These are phyloP conservation scores for Hephaestus fuliginosus DNA, from an alignment of 2,797 vertebrate genomes.

Conservation along the genomic window DNA sequence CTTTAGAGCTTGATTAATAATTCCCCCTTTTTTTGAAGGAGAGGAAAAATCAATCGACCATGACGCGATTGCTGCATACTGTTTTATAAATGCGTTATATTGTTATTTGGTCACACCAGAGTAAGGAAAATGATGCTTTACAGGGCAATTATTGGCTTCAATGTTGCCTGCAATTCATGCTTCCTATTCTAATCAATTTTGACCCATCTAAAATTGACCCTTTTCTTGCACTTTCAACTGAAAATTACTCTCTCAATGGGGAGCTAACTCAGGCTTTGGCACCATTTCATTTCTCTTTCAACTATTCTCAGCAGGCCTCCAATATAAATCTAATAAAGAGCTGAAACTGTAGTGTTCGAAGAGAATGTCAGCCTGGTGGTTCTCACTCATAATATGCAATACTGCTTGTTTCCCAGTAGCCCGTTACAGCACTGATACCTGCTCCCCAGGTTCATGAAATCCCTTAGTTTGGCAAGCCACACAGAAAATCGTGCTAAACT, in stretches of 20 bases:
- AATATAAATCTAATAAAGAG: conserved; percentile 73
- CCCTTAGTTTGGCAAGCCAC: conserved; percentile 43
- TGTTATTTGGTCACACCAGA: conserved; percentile 39
- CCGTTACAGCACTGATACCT: conserved; percentile 22
- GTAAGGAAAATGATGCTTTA: conserved; percentile 37
- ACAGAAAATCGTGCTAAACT: conserved; percentile 38
- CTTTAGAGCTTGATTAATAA: background rate
- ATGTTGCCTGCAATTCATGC: conserved; percentile 30
- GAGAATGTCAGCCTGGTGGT: conserved; percentile 48
- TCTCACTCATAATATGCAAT: conserved; percentile 50
- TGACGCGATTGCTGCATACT: conserved; percentile 24
- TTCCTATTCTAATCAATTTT: conserved; percentile 67
- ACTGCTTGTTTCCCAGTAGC: conserved; percentile 40
- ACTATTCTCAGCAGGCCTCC: conserved; percentile 69
- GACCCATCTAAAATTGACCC: conserved; percentile 68
- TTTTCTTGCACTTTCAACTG: conserved; percentile 70
- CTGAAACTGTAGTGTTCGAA: conserved; percentile 34
- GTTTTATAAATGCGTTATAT: conserved; percentile 50
- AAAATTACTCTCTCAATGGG: conserved; percentile 71
- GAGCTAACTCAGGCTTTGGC: conserved; percentile 51
- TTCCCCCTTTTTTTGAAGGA: conserved; percentile 13
- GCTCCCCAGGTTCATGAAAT: conserved; percentile 56
- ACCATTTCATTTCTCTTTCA: conserved; percentile 67
- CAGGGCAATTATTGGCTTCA: conserved; percentile 46
- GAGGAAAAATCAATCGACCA: conserved; percentile 41